Evolutionary conservation across 2,888 invertebrate genomes (phyloP), one percentile per base, ranked within the genome.

Genomic region (Cyaniris semiargus): DNA sequence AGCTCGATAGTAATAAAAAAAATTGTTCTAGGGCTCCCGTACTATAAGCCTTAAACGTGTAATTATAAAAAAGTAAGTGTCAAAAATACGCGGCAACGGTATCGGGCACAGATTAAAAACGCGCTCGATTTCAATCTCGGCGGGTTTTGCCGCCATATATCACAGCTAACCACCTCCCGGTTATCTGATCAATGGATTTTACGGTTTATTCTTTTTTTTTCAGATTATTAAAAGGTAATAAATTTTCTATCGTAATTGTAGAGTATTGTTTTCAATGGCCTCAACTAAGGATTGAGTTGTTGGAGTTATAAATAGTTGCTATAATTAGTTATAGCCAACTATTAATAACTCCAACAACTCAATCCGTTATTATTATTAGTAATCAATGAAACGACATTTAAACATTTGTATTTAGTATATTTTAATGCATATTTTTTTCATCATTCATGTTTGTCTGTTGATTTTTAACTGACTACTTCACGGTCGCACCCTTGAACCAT

Each of bases 91-190:
- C 23, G 74, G 74, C 18, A 44, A 23, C 48, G 74, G 74, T 74
- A 48, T 74, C 74, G 74, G 74, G 74, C 27, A 48, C 48, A 53
- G 74, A 74, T 23, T 74, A 74, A 74, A 74, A 74, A 72, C 70
- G 18, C 76, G 76, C 21, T 74, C 76, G 80, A 81, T 80, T 80
- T 82, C 82, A 80, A 81, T 81, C 79, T 78, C 44, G 72, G 10
- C 77, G 77, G 78, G 80, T 82, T 82, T 82, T 82, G 80, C 80
- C 78, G 74, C 79, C 79, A 80, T 81, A 80, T 79, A 80, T 82
- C 82, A 82, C 75, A 77, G 76, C 76, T 82, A 82, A 82, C 81
- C 80, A 80, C 82, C 78, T 77, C 34, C 56, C 27, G 5, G 48
- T 74, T 74, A 74, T 74, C 74, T 48, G 74, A 74, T 74, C 74